A percentile compares a stretch with the other conserved stretches of the same genome.
These are phyloP conservation scores for Drosophila incognita DNA, from an alignment of 2,888 invertebrate genomes.

Conservation along the genomic window DNA sequence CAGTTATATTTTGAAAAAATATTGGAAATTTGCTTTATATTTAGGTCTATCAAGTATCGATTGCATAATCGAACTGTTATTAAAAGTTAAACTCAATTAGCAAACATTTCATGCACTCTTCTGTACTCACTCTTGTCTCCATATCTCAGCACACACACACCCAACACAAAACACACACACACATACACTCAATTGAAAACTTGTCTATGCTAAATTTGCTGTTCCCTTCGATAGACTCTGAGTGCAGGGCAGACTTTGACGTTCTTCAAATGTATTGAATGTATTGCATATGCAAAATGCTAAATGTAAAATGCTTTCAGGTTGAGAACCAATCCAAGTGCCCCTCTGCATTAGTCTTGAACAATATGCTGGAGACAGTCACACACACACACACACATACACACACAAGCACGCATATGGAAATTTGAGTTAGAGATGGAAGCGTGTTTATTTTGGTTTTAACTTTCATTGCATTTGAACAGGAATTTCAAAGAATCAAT, in stretches of 20 bases:
- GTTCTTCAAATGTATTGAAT: slow-evolving; percentile 1
- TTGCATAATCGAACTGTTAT: slow-evolving; percentile 4
- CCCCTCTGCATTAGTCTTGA: slow-evolving; percentile 16
- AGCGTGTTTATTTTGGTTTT: neutral
- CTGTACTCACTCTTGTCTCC: slow-evolving; percentile 1
- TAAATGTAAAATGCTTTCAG: slow-evolving; percentile 32
- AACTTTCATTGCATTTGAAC: neutral
- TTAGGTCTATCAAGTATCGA: neutral
- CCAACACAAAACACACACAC: neutral
- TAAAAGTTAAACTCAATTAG: slow-evolving; percentile 27
- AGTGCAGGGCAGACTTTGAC: slow-evolving; percentile 28
- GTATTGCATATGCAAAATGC: slow-evolving; percentile 50
- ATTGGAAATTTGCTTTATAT: neutral
- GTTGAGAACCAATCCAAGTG: slow-evolving; percentile 11
- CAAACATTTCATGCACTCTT: slow-evolving; percentile 2
- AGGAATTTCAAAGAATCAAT: neutral
- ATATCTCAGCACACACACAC: slow-evolving; percentile 6
- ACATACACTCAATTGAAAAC: slow-evolving; percentile 21
- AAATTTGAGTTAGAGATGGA: slow-evolving; percentile 2
- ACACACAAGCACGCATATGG: neutral
- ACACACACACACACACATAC: neutral
- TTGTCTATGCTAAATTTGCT: slow-evolving; percentile 42
- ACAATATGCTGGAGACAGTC: slow-evolving; percentile 28
- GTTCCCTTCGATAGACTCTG: neutral
- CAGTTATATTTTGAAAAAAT: too few relatives aligned